Evolutionary conservation across 2,113 vertebrate species (phyloP).

Genomic region (Rhinolophus sinicus): DNA sequence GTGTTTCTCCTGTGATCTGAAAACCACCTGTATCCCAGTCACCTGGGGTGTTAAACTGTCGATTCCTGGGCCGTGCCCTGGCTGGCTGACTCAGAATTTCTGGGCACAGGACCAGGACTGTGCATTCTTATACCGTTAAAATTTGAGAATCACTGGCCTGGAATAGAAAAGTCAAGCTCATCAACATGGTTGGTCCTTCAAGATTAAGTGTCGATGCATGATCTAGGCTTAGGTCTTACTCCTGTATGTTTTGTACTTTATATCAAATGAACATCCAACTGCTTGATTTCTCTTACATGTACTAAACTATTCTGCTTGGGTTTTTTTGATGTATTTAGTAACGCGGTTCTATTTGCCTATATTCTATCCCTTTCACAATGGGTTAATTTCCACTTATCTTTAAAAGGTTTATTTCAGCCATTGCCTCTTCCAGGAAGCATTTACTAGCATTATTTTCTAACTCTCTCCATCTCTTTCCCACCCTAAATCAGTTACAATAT

Average conservation of each 20-base stretch:
- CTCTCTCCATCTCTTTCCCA: neutral
- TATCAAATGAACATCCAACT: neutral
- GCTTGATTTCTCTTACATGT: neutral
- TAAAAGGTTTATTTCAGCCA: neutral
- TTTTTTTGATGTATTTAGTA: neutral
- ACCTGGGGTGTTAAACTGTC: neutral
- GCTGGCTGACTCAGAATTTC: neutral
- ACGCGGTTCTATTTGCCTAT: neutral
- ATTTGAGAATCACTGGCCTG: neutral
- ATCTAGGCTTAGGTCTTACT: neutral
- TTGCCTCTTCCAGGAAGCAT: neutral
- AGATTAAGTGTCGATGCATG: neutral
- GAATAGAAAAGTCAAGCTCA: neutral
- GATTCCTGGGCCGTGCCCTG: neutral
- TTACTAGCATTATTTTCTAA: neutral
- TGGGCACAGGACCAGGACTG: neutral
- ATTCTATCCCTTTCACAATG: neutral
- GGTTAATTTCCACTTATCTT: neutral
- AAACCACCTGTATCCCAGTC: neutral
- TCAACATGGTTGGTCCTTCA: neutral
- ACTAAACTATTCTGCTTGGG: neutral
- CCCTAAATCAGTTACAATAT: neutral
- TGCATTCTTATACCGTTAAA: neutral
- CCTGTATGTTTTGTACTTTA: neutral
- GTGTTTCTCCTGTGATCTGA: neutral